Conservation (phyloP, 2,888 invertebrate species). For the Uloborus plumipes region DNA sequence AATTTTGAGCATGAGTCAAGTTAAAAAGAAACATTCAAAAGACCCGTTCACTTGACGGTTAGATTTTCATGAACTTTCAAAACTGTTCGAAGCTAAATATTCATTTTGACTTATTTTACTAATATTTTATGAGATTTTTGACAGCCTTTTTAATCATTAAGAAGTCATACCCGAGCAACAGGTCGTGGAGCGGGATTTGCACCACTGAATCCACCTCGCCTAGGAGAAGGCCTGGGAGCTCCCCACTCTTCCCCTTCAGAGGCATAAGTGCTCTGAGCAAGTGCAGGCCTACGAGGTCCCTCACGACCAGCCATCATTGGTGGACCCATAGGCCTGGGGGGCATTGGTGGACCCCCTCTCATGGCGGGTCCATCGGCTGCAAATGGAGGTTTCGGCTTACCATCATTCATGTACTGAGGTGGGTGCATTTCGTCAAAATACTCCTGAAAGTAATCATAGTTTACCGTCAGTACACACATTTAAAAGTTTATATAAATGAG, state of each 20-base stretch:
- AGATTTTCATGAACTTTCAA: too few relatives aligned
- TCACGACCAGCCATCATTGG: conserved; percentile 42
- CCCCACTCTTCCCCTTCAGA: conserved; percentile 44
- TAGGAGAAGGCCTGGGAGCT: conserved; percentile 26
- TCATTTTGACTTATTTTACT: too few relatives aligned
- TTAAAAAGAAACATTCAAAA: too few relatives aligned
- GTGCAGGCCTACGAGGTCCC: conserved; percentile 26
- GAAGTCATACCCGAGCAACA: conserved; percentile 29
- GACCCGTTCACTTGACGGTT: too few relatives aligned
- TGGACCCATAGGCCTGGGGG: conserved; percentile 38
- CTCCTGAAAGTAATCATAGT: conserved; percentile 10
- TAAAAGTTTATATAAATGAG: too few relatives aligned
- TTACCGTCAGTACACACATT: too few relatives aligned
- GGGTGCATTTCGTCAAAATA: conserved; percentile 47
- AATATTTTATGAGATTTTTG: too few relatives aligned
- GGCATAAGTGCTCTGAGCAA: conserved; percentile 49
- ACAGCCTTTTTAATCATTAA: too few relatives aligned
- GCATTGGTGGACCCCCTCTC: conserved; percentile 24
- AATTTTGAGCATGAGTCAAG: too few relatives aligned
- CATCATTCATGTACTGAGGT: conserved; percentile 47
- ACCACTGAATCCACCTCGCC: conserved; percentile 30
- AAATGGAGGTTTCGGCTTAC: conserved; percentile 52
- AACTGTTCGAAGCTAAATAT: too few relatives aligned
- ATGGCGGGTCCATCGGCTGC: conserved; percentile 32
- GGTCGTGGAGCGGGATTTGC: conserved; percentile 22